These are phyloP conservation scores for Helicoverpa armigera DNA, from an alignment of 1,140 invertebrate species.

Conservation along the genomic window DNA sequence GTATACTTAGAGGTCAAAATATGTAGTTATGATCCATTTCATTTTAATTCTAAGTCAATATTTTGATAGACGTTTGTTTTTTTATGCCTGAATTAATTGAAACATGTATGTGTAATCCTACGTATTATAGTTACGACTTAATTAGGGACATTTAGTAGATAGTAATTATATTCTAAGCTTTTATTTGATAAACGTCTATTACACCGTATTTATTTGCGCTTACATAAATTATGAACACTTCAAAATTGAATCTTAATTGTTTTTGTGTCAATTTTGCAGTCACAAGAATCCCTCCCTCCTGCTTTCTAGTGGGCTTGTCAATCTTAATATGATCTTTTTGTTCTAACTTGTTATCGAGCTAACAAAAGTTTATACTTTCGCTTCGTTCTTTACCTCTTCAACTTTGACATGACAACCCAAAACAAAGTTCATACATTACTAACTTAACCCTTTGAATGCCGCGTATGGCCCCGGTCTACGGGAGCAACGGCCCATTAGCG, in stretches of 20 bases:
- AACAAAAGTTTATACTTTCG: too few species aligned
- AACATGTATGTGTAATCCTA: neutral
- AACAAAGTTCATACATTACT: neutral
- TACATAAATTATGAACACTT: too few species aligned
- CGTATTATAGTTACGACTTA: neutral
- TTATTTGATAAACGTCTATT: too few species aligned
- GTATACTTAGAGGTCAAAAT: neutral
- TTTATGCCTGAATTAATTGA: neutral
- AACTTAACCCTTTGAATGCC: neutral
- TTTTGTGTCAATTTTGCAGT: too few species aligned
- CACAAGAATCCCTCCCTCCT: too few species aligned
- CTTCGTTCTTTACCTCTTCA: too few species aligned
- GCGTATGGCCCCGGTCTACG: neutral
- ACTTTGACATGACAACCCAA: neutral
- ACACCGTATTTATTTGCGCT: too few species aligned
- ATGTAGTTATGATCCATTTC: neutral
- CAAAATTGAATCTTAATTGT: too few species aligned
- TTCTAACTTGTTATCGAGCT: too few species aligned
- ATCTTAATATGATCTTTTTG: too few species aligned
- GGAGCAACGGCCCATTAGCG: conserved; percentile 48
- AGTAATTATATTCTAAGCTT: too few species aligned
- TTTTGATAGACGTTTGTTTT: neutral
- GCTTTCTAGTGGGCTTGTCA: too few species aligned
- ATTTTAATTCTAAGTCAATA: neutral
- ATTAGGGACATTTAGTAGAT: neutral